A percentile compares a stretch with the other conserved stretches of the same genome.
phyloP scores from a whole-genome alignment of 1,140 invertebrate genomes.

The Bradysia coprophila region DNA sequence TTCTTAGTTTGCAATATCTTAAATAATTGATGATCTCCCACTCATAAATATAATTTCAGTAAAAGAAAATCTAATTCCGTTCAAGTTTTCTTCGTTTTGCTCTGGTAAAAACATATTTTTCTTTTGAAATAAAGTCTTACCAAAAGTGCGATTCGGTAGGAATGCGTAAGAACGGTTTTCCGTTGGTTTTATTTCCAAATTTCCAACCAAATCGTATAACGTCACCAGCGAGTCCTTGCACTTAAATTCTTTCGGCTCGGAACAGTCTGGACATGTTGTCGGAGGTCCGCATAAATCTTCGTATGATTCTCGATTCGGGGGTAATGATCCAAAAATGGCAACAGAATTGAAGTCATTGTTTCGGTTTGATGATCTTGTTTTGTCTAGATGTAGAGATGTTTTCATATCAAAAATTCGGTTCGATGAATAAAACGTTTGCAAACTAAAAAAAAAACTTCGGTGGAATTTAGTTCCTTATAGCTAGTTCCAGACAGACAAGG shows the following conservation, averaged over 20 bases:
- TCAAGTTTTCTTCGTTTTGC: no score
- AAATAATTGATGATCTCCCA: no score
- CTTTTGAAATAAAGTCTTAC: conserved; percentile 24
- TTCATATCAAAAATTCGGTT: no score
- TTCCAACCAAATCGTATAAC: conserved; percentile 26
- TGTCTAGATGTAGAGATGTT: no score
- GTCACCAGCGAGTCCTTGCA: conserved; percentile 38
- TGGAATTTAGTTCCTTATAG: not conserved
- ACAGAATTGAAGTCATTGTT: conserved; percentile 9
- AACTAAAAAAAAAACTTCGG: not conserved
- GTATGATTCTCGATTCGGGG: conserved; percentile 28
- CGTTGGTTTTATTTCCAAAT: conserved; percentile 34
- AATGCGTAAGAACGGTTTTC: conserved; percentile 34
- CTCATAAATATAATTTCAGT: no score
- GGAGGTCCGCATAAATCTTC: conserved; percentile 42
- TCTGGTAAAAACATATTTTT: no score
- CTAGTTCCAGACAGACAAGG: no score
- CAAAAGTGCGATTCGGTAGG: conserved; percentile 31
- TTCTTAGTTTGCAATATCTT: no score
- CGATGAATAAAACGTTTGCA: not conserved
- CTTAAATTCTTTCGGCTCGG: conserved; percentile 27
- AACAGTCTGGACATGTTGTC: conserved; percentile 28
- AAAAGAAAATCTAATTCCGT: no score
- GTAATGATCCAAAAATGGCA: conserved; percentile 31
- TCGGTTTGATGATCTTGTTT: conserved; percentile 16